phyloP scores from a whole-genome alignment of 2,113 vertebrate species.

The Ictalurus furcatus region DNA sequence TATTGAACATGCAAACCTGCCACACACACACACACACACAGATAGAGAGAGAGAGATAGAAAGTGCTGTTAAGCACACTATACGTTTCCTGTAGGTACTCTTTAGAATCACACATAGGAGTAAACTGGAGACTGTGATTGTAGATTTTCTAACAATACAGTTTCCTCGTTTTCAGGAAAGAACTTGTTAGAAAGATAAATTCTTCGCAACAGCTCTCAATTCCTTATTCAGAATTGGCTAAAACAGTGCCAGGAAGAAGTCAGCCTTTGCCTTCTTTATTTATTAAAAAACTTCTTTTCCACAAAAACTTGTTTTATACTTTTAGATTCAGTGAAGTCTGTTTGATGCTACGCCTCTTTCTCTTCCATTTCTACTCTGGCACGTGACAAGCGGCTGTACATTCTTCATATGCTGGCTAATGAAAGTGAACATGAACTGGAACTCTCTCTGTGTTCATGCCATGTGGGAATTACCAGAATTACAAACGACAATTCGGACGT shows the following conservation, averaged over 20 bases:
- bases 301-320: neutral
- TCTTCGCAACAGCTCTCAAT: neutral
- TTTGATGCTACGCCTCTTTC: neutral
- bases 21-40: neutral
- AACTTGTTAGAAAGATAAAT: neutral
- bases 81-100: neutral
- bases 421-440: neutral
- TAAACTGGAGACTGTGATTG: neutral
- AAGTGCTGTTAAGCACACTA: neutral
- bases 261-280: neutral
- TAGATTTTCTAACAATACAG: neutral
- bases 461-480: no score
- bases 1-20: neutral
- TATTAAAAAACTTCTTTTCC: neutral
- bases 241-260: neutral
- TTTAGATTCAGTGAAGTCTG: neutral
- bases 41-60: neutral
- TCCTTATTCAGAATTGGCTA: neutral
- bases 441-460: neutral
- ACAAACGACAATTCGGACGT: no score
- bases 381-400: neutral
- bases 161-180: neutral
- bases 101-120: neutral
- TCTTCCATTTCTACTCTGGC: neutral
- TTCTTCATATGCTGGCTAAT: neutral